These are phyloP conservation scores for Rhineura floridana DNA, from an alignment of 2,113 vertebrate species.

Conservation along the genomic window DNA sequence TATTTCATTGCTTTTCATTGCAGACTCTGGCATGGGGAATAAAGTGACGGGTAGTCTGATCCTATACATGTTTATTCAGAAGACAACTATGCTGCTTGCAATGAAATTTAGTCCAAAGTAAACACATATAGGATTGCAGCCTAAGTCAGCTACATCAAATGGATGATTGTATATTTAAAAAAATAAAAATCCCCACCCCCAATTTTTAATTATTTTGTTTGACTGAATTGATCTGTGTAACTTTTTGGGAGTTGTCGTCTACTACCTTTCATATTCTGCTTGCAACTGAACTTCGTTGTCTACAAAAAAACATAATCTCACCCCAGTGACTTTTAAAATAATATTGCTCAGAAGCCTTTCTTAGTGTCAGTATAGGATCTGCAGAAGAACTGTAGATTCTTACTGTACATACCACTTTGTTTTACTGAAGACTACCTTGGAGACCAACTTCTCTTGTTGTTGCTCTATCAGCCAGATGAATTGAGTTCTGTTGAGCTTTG, in stretches of 20 bases:
- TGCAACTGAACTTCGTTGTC: not conserved
- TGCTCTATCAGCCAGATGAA: not conserved
- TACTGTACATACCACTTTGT: not conserved
- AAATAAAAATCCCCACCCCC: not conserved
- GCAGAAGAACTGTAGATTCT: not conserved
- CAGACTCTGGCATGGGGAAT: not conserved
- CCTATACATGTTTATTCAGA: not conserved
- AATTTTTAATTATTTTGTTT: conserved; percentile 20
- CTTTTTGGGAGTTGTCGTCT: not conserved
- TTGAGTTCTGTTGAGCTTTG: conserved; percentile 12
- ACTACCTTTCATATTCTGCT: not conserved
- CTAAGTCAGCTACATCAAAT: not conserved
- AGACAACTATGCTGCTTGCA: not conserved
- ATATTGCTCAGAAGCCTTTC: conserved; percentile 2
- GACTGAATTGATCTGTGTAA: not conserved
- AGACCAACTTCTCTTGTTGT: not conserved
- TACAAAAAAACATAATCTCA: conserved; percentile 18
- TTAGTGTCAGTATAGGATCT: conserved; percentile 39
- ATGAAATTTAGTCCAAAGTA: not conserved
- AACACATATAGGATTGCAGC: no score
- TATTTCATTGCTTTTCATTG: not conserved
- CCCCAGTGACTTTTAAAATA: conserved; percentile 22
- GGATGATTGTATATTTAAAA: not conserved
- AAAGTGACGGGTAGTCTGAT: not conserved
- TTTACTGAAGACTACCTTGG: conserved; percentile 13